These are phyloP conservation scores for Drosophila lutescens DNA, from an alignment of 2,888 invertebrate species.

Conservation along the genomic window DNA sequence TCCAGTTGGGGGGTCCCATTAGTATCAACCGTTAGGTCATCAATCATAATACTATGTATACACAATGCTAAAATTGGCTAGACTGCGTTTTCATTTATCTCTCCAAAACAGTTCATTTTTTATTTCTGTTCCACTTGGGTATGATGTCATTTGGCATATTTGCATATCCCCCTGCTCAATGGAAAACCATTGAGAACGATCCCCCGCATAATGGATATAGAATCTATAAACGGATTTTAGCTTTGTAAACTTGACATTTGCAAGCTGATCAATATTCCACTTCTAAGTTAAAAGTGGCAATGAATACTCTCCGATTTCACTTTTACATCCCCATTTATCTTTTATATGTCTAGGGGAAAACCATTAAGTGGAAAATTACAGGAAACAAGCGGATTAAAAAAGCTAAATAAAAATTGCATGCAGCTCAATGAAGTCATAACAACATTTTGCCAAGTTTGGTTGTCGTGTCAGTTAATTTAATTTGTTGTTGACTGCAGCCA, in stretches of 20 bases:
- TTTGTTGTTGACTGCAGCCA: slow-evolving; percentile 32
- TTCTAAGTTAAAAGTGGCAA: slow-evolving; percentile 10
- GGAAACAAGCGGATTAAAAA: slow-evolving; percentile 23
- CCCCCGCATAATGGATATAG: slow-evolving; percentile 57
- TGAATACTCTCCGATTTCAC: slow-evolving; percentile 37
- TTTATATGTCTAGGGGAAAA: slow-evolving; percentile 18
- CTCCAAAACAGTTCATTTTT: slow-evolving; percentile 18
- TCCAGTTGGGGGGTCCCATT: slow-evolving; percentile 33
- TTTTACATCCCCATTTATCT: slow-evolving; percentile 51
- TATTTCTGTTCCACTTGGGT: slow-evolving; percentile 17
- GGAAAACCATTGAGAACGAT: slow-evolving; percentile 60
- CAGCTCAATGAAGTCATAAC: slow-evolving; percentile 55
- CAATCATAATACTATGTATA: slow-evolving; percentile 28
- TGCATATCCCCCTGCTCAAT: slow-evolving; percentile 66
- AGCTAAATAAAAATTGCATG: slow-evolving; percentile 49
- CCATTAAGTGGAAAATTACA: slow-evolving; percentile 63
- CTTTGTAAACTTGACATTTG: slow-evolving; percentile 41
- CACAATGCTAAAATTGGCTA: slow-evolving; percentile 35
- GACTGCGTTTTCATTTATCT: slow-evolving; percentile 35
- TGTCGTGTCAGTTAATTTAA: slow-evolving; percentile 30
- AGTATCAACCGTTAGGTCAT: slow-evolving; percentile 27
- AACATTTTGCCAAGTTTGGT: slow-evolving; percentile 32
- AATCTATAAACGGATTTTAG: slow-evolving; percentile 61
- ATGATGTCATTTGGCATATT: slow-evolving; percentile 71
- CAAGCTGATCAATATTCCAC: slow-evolving; percentile 32